phyloP scores from a whole-genome alignment of 2,888 invertebrate species.

The Limnephilus lunatus region DNA sequence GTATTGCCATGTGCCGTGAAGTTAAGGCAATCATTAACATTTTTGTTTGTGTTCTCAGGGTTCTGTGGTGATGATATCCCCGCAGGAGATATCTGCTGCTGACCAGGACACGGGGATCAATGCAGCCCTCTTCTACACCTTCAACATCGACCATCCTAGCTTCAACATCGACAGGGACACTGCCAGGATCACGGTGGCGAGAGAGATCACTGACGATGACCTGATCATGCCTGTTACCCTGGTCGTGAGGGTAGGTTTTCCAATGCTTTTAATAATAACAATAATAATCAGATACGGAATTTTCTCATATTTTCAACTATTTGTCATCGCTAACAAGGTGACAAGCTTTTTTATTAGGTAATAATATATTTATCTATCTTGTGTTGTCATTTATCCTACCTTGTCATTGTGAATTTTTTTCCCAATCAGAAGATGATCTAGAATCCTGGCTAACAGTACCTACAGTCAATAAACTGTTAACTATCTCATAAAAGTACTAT shows the following conservation, averaged over 20 bases:
- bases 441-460: too few species aligned
- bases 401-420: too few species aligned
- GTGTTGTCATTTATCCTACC: too few species aligned
- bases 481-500: too few species aligned
- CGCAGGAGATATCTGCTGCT: slow-evolving; percentile 84
- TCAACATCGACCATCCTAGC: slow-evolving; percentile 82
- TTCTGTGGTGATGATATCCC: slow-evolving; percentile 81
- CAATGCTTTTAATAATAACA: too few species aligned
- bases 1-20: too few species aligned
- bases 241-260: slow-evolving; percentile 82
- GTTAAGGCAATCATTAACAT: background rate
- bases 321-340: too few species aligned
- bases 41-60: slow-evolving; percentile 72
- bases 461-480: too few species aligned
- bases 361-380: too few species aligned
- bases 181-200: slow-evolving; percentile 80
- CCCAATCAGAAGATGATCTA: too few species aligned
- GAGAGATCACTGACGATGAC: slow-evolving; percentile 79
- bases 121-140: slow-evolving; percentile 84
- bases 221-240: slow-evolving; percentile 85
- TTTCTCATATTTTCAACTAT: background rate
- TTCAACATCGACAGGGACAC: slow-evolving; percentile 81
- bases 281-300: too few species aligned
- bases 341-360: too few species aligned
- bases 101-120: slow-evolving; percentile 90